These are phyloP conservation scores for Cassiopea xamachana DNA, from an alignment of 30 jellyfish, hydroid and myxozoan species.

Conservation along the genomic window DNA sequence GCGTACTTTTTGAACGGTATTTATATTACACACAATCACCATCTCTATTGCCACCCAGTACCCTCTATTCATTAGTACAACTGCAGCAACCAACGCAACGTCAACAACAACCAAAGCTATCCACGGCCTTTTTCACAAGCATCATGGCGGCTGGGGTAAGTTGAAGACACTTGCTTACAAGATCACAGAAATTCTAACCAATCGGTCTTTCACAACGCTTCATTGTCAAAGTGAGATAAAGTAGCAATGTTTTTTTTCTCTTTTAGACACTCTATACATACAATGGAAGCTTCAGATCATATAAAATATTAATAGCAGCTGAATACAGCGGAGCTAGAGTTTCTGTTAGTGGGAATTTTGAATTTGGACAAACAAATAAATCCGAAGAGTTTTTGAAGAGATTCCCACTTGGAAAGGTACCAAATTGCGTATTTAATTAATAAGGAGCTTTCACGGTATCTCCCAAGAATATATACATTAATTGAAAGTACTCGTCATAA, in stretches of 20 bases:
- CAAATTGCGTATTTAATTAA: not conserved
- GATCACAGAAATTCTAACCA: conserved; percentile 15
- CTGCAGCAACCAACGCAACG: not conserved
- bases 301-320: conserved; percentile 87
- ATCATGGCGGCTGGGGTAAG: conserved; percentile 83
- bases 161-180: not conserved
- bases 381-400: conserved; percentile 80
- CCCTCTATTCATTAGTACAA: not conserved
- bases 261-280: conserved; percentile 90
- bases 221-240: too few species aligned
- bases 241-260: not conserved
- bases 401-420: conserved; percentile 98
- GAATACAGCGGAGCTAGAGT: conserved; percentile 94
- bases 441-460: too few species aligned
- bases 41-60: too few species aligned
- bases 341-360: conserved; percentile 68
- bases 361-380: conserved; percentile 88
- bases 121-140: conserved; percentile 1
- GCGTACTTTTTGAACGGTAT: too few species aligned
- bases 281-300: conserved; percentile 91
- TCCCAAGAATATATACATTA: too few species aligned
- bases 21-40: too few species aligned
- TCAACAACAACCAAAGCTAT: not conserved
- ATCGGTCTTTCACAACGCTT: not conserved
- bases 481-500: too few species aligned